Base-by-base conservation (phyloP, 2,888 invertebrate genomes). In the Tenthredo notha region DNA sequence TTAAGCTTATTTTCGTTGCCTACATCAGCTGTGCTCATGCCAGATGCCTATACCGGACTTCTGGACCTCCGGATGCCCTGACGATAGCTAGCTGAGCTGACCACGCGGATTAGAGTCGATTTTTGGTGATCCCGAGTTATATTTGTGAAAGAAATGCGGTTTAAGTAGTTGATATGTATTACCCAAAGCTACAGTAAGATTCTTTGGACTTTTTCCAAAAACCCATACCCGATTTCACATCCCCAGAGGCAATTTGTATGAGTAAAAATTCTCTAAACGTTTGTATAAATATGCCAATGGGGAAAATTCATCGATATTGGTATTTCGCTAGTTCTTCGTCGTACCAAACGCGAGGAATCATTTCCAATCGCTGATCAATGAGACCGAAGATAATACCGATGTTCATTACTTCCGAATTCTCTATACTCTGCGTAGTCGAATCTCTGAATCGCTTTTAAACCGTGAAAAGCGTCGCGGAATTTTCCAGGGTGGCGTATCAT, bases 1-100 rank as follows among this genome's bases (percentile, higher is more conserved):
- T 92, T 93, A 92, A 93, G 92, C 92, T 92, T 92, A 92, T 92
- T 93, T 91, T 91, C 91, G 90, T 89, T 89, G 88, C 87, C 75
- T 54, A 43, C 43, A n/a, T 65, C 37, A 58, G 18, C 77, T 40
- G 88, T 88, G 88, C 89, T 84, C 86, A 88, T 88, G 88, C 87
- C 87, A 88, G 86, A 87, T 86, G 85, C 87, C 85, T 85, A 1
- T 54, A 54, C 86, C 86, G 78, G 86, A 86, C 82, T 78, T 85
- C 77, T 86, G 80, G 54, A 70, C 86, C 86, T 85, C 82, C 37
- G 33, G 33, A 33, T 4, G 85, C 78, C 29, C 18, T 33, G 54
- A 70, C 74, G 21, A 25, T 40, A 5, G 29, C 21, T 37, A 29
- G 33, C 25, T 9, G 15, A 21, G 33, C 78, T 78, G 78, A 78